These are phyloP conservation scores for Drosophila biarmipes DNA, from an alignment of 1,140 invertebrate species.

Conservation along the genomic window DNA sequence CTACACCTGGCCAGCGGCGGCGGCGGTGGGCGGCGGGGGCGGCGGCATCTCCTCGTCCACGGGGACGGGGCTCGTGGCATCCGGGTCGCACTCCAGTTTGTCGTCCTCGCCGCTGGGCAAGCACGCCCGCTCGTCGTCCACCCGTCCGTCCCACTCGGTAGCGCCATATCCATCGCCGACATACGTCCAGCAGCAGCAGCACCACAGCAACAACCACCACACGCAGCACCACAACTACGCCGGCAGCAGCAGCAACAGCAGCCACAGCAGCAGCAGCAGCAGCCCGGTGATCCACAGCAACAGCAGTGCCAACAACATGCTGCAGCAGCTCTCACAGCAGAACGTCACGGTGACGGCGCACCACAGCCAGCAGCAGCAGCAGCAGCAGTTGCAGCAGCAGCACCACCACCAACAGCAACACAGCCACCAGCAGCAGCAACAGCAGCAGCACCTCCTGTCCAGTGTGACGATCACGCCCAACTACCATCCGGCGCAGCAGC, in stretches of 20 bases:
- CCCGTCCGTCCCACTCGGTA: slow-evolving; percentile 85
- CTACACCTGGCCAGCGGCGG: slow-evolving; percentile 73
- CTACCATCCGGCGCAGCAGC: slow-evolving; percentile 66
- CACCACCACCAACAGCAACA: slow-evolving; percentile 38
- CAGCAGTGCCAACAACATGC: slow-evolving; percentile 80
- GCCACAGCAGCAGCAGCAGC: slow-evolving; percentile 47
- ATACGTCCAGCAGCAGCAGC: slow-evolving; percentile 76
- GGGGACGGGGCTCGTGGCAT: slow-evolving; percentile 14
- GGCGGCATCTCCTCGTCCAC: slow-evolving; percentile 65
- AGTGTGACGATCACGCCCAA: slow-evolving; percentile 79
- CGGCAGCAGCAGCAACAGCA: slow-evolving; percentile 48
- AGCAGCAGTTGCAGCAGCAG: slow-evolving; percentile 32
- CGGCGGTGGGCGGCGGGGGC: slow-evolving; percentile 48
- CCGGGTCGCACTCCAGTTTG: slow-evolving; percentile 9
- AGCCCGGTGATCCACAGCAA: slow-evolving; percentile 76
- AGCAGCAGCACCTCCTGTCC: slow-evolving; percentile 72
- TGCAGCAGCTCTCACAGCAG: slow-evolving; percentile 78
- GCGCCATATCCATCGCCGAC: slow-evolving; percentile 85
- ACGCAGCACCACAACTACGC: slow-evolving; percentile 65
- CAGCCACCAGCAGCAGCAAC: slow-evolving; percentile 42
- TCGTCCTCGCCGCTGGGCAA: slow-evolving; percentile 87
- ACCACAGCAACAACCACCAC: slow-evolving; percentile 52
- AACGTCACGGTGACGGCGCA: slow-evolving; percentile 80
- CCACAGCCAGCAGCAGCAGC: slow-evolving; percentile 48
- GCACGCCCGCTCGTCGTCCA: slow-evolving; percentile 90